Base-by-base conservation (phyloP, 2,113 vertebrate species). In the Crocuta crocuta region DNA sequence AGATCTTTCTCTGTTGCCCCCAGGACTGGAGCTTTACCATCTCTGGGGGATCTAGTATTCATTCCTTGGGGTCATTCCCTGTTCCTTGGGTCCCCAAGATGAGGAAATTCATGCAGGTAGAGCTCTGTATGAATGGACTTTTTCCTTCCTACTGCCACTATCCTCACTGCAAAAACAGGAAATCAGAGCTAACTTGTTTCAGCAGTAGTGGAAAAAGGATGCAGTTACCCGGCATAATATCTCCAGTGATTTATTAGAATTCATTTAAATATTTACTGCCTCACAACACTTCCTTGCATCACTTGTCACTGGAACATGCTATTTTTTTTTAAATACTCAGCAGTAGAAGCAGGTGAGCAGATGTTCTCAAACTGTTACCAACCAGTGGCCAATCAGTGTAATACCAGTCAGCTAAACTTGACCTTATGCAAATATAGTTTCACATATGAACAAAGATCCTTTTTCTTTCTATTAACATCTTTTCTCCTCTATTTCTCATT, bases 241-340 rank as follows among this genome's bases (percentile, higher is more conserved):
- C 48, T 92, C 55, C 31, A 79, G 50, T 43, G 73, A 86, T 89
- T 91, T 83, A 82, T 70, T 95, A 78, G 61, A 97, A 50, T 70
- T 83, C n/a, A 96, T 92, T 96, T 92, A 78, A 94, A 92, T 96
- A 96, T 96, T 87, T 93, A 93, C 17, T 55, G 26, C 48, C 16
- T 86, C 87, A 28, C 70, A 76, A 63, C 28, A 88, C 80, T 83
- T 88, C 43, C 31, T 84, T 88, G 13, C 24, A 71, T 96, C n/a
- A 21, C 39, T 86, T 97, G 45, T 45, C 73, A 89, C 35, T 90
- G 28, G 12, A 76, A 90, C 26, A n/a, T 31, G 24, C 33, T 66
- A 35, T 66, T 71, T 50, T 65, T 53, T 19, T 86, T 68, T 39
- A 6, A 94, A 53, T 81, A 80, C 24, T 92, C 74, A 80, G 35